These are phyloP conservation scores for Cotesia chilonis DNA, from an alignment of 1,140 invertebrate genomes.

Conservation along the genomic window DNA sequence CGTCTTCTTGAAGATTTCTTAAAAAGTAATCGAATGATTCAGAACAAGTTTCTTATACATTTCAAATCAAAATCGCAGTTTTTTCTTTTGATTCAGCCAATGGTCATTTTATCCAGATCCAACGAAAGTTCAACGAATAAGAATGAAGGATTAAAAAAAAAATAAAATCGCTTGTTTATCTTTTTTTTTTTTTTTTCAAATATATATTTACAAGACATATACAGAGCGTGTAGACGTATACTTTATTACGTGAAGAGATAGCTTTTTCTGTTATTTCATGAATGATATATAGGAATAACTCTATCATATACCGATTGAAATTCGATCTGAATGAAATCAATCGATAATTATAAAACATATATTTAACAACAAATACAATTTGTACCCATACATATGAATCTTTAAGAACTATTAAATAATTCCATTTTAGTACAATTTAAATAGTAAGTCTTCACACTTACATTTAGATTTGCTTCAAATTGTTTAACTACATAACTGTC, in stretches of 20 bases:
- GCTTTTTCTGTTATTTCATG: conserved; percentile 19
- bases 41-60: too few species aligned
- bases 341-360: neutral
- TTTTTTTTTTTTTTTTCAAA: conserved; percentile 49
- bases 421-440: neutral
- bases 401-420: conserved; percentile 1
- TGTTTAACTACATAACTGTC: neutral
- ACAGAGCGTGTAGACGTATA: conserved; percentile 60
- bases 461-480: neutral
- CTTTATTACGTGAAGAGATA: conserved; percentile 37
- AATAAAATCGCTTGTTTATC: conserved; percentile 33
- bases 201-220: conserved; percentile 68
- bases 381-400: too few species aligned
- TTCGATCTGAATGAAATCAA: neutral
- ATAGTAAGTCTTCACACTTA: neutral
- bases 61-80: too few species aligned
- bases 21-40: too few species aligned
- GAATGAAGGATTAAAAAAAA: conserved; percentile 23
- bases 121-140: neutral
- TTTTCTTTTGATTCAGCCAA: too few species aligned
- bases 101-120: too few species aligned
- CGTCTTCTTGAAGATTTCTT: too few species aligned
- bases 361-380: too few species aligned
- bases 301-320: conserved; percentile 24
- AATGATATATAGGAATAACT: neutral